Percentiles rank a stretch among this genome's conserved stretches.
Evolutionary conservation across 2,888 invertebrate species (phyloP).

Genomic region (Epinotia demarniana): DNA sequence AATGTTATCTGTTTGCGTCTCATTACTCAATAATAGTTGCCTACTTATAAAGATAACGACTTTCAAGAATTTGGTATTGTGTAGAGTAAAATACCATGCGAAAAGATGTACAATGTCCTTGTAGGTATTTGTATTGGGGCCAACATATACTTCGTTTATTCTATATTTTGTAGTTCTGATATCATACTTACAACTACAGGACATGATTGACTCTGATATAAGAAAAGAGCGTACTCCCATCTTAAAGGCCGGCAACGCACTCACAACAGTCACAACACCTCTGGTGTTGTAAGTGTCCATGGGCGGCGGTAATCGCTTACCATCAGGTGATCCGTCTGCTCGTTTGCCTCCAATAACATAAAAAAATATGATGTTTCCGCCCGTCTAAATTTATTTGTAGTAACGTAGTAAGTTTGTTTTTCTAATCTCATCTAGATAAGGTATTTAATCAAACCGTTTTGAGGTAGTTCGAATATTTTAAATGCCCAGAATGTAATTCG

Average conservation of each 20-base stretch:
- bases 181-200: not conserved
- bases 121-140: slow-evolving; percentile 8
- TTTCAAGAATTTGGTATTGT: slow-evolving; percentile 37
- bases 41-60: slow-evolving; percentile 38
- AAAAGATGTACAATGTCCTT: slow-evolving; percentile 13
- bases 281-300: too few relatives aligned
- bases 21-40: slow-evolving; percentile 42
- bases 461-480: not conserved
- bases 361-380: not conserved
- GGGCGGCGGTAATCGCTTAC: too few relatives aligned
- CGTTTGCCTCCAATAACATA: too few relatives aligned
- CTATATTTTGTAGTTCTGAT: slow-evolving; percentile 1
- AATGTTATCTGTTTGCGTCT: slow-evolving; percentile 44
- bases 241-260: too few relatives aligned
- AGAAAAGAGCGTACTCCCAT: too few relatives aligned
- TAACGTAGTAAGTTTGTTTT: too few relatives aligned
- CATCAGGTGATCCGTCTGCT: too few relatives aligned
- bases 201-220: slow-evolving; percentile 12
- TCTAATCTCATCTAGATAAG: not conserved
- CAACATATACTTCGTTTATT: not conserved
- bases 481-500: not conserved
- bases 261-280: too few relatives aligned
- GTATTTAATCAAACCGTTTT: not conserved
- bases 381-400: not conserved
- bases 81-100: slow-evolving; percentile 32